Evolutionary conservation across 1,140 invertebrate species (phyloP).

Genomic region (Drosophila insularis): DNA sequence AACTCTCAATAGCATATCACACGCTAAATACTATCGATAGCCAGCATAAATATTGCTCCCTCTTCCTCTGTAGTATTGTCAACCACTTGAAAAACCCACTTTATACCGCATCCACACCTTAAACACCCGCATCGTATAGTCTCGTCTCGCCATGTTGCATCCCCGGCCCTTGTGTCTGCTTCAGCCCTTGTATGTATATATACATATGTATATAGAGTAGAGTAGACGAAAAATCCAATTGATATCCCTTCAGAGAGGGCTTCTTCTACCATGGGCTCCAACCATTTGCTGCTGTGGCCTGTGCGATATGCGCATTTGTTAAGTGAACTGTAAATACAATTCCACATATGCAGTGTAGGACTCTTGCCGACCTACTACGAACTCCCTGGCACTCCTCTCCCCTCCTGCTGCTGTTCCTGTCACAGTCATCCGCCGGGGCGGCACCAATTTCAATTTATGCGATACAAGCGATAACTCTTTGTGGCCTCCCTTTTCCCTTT

Average conservation of each 20-base stretch:
- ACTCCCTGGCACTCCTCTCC: not conserved
- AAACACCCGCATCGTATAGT: conserved; percentile 28
- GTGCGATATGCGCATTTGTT: conserved; percentile 65
- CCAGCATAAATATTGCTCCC: conserved; percentile 22
- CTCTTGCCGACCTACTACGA: conserved; percentile 21
- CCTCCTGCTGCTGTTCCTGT: not conserved
- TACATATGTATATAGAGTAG: conserved; percentile 17
- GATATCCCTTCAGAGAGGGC: conserved; percentile 12
- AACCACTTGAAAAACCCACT: conserved; percentile 45
- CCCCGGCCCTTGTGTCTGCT: not conserved
- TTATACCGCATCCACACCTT: conserved; percentile 33
- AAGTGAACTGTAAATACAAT: conserved; percentile 69
- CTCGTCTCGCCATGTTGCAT: not conserved
- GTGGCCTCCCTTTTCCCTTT: not conserved
- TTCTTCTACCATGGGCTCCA: conserved; percentile 5
- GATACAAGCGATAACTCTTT: conserved; percentile 67
- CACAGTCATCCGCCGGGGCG: conserved; percentile 20
- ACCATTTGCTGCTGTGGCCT: conserved; percentile 38
- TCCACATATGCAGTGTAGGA: conserved; percentile 50
- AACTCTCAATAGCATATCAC: conserved; percentile 40
- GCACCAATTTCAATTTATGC: conserved; percentile 66
- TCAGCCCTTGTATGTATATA: not conserved
- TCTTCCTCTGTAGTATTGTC: conserved; percentile 18
- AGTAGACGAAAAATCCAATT: conserved; percentile 10
- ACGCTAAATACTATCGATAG: conserved; percentile 11